These are phyloP conservation scores for Blera fallax DNA, from an alignment of 2,888 invertebrate genomes.

Conservation along the genomic window DNA sequence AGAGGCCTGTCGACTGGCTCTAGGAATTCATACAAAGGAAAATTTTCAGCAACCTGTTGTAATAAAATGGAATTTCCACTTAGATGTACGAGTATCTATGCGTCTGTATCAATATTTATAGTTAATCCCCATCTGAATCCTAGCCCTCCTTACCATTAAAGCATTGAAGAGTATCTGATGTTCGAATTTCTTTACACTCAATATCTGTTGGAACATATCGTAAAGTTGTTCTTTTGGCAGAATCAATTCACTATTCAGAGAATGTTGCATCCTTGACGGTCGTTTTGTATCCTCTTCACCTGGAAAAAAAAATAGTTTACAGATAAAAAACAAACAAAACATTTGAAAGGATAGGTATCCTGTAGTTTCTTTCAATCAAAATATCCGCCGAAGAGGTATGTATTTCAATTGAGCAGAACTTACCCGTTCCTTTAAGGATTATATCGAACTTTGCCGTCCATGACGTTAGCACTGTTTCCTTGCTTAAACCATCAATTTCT, in stretches of 20 bases:
- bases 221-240: constrained; percentile 99
- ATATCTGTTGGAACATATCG: constrained; percentile 99
- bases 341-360: too few species aligned
- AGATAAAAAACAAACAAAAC: too few species aligned
- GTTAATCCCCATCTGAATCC: too few species aligned
- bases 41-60: too few species aligned
- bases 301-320: too few species aligned
- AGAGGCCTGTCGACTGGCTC: too few species aligned
- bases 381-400: too few species aligned
- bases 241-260: constrained; percentile 95
- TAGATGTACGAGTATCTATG: too few species aligned
- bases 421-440: constrained; percentile 93
- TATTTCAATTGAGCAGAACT: constrained; percentile 74
- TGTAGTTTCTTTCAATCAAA: too few species aligned
- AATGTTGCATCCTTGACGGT: constrained; percentile 93
- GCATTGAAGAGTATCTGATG: constrained; percentile 99
- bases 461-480: constrained; percentile 98
- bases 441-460: constrained; percentile 99
- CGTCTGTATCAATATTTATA: too few species aligned
- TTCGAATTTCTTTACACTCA: constrained; percentile 99
- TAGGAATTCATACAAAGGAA: too few species aligned
- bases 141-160: constrained; percentile 87
- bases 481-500: constrained; percentile 99
- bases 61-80: too few species aligned
- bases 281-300: constrained; percentile 94